Base-by-base conservation (phyloP, 2,113 vertebrate genomes). In the Orientallactaga bullata region DNA sequence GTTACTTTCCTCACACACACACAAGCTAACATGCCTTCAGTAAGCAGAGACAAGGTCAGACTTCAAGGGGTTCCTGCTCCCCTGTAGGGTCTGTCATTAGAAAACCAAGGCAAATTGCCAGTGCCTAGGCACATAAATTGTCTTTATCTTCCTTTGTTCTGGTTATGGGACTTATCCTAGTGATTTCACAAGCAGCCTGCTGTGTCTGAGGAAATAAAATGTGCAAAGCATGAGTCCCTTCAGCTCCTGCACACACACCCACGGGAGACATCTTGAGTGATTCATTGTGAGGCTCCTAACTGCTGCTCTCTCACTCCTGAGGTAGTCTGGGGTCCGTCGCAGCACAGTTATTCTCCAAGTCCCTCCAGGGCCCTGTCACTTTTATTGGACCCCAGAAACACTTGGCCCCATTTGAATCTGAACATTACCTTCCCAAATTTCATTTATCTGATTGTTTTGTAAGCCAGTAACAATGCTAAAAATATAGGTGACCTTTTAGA, bases 11-110 rank as follows among this genome's bases (percentile, higher is more conserved):
- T 61, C 69, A 87, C 65, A 68, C 2, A 32, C 23, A 39, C 69
- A 69, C 78, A 47, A 7, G 10, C 10, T 47, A 11, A 79, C 30
- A 66, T 47, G 24, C 89, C n/a, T 26, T 58, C 69, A 18, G 39
- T 39, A 89, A 84, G 37, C 96, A 89, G 92, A 73, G 11, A 7
- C 88, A 96, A 97, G 87, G 71, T 90, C 81, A 95, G 78, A 68
- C 85, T 89, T 63, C 71, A 55, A 92, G 18, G 42, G 3, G 15
- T 61, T 95, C 58, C 76, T 47, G 37, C 23, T 86, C 92, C 94
- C 90, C 69, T 5, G 5, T 69, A 79, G 58, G 13, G 89, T 76
- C 93, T 85, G 68, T 55, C 60, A 13, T 89, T 88, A 85, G 87
- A 95, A 96, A 96, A 79, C 16, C 26, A 81, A 90, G 17, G 85